A percentile compares a stretch with the other conserved stretches of the same genome.
These are phyloP conservation scores for Thripadectes ignobilis DNA, from an alignment of 2,797 vertebrate genomes.

Conservation along the genomic window DNA sequence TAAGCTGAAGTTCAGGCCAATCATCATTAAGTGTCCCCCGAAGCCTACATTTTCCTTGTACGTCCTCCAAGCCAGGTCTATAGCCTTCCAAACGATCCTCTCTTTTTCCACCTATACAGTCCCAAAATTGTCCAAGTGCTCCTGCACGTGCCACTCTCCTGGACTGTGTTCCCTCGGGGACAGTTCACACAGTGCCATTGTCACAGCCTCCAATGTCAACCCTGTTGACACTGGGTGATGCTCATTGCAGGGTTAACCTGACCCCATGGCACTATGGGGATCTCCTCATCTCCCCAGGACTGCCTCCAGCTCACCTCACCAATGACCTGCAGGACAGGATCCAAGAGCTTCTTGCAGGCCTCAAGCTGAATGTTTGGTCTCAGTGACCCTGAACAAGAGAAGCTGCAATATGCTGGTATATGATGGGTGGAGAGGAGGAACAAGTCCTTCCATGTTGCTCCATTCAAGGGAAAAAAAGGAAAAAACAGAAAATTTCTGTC, in stretches of 20 bases:
- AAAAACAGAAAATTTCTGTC: background rate
- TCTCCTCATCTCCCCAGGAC: constrained; percentile 40
- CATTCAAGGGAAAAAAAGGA: constrained; percentile 35
- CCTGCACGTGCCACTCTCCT: constrained; percentile 30
- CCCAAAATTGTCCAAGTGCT: constrained; percentile 42
- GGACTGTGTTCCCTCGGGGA: background rate
- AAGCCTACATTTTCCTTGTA: constrained; percentile 77
- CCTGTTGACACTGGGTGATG: background rate
- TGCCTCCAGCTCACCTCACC: constrained; percentile 69
- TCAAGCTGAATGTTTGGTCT: constrained; percentile 74
- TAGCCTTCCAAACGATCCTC: constrained; percentile 34
- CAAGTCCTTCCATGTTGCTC: constrained; percentile 54
- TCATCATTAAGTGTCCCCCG: constrained; percentile 83
- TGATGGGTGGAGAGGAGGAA: background rate
- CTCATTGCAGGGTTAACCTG: constrained; percentile 57
- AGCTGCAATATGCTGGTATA: constrained; percentile 52
- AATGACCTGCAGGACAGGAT: constrained; percentile 66
- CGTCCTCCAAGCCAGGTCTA: constrained; percentile 61
- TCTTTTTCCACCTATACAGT: constrained; percentile 62
- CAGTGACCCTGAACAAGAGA: constrained; percentile 74
- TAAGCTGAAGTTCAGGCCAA: constrained; percentile 92
- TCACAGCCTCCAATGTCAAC: background rate
- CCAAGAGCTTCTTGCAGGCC: constrained; percentile 63
- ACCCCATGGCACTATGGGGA: constrained; percentile 55
- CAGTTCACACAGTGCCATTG: constrained; percentile 51